Evolutionary conservation across 2,888 invertebrate genomes (phyloP), one percentile per base, ranked within the genome.

Genomic region (Drosophila neotestacea): DNA sequence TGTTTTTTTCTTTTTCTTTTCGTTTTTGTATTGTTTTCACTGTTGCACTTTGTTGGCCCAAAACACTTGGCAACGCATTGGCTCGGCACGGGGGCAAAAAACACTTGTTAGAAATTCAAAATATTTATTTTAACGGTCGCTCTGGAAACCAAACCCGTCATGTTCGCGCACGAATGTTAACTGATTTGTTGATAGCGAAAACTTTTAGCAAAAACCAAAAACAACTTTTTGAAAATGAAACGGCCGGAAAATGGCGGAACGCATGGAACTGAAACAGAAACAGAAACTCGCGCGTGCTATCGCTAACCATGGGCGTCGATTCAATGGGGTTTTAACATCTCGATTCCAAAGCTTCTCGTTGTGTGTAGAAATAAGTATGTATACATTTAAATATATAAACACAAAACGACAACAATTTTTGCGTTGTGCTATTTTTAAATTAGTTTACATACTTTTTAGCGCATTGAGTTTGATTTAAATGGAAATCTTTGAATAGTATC

Each of bases 91-190:
- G 16, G 16, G 16, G 16, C 16, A 16, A 16, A 27, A 54, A 68
- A 60, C 77, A 79, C 66, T 79, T 73, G 73, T 84, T 81, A 69
- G 64, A 60, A 68, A 68, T 73, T 68, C 41, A 60, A 81, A 87
- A 79, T 77, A 80, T 75, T 72, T 69, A 54, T 36, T 58, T 54
- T 67, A 79, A 65, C 81, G 77, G 76, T 83, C 72, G 74, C 76
- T 74, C 61, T 67, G 75, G 74, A 75, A 79, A 72, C 71, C 73
- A 74, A 81, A 75, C 79, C 82, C 81, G 79, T 72, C 85, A 89
- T 82, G 89, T 81, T 81, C 83, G 83, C 89, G 79, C 77, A 68
- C 86, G 79, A 86, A 83, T 89, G 73, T 82, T 85, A 84, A 90
- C 84, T 91, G 74, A 90, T 74, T 67, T 76, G 75, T 72, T 77